These are phyloP conservation scores for Montipora capitata DNA, from an alignment of 92 coral and sea anemone genomes.

Conservation along the genomic window DNA sequence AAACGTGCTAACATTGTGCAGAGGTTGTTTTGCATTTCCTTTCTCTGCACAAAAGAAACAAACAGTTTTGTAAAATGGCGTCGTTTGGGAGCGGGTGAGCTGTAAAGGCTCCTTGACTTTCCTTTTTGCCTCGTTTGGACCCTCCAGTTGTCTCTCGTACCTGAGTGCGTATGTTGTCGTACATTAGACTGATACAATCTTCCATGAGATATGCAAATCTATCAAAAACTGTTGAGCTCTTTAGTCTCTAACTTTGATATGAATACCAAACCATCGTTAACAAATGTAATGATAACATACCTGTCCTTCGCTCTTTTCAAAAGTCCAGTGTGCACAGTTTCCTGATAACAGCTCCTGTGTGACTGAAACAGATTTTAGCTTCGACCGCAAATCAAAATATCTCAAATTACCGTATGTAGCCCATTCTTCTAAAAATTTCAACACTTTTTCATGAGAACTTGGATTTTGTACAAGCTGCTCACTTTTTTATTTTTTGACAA, in stretches of 20 bases:
- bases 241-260: background rate
- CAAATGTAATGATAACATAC: background rate
- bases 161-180: background rate
- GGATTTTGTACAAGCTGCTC: slow-evolving; percentile 66
- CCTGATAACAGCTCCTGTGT: slow-evolving; percentile 67
- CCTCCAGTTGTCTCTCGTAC: slow-evolving; percentile 61
- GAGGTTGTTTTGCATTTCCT: slow-evolving; percentile 36
- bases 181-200: no score
- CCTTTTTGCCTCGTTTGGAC: slow-evolving; percentile 59
- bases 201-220: background rate
- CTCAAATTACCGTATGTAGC: slow-evolving; percentile 59
- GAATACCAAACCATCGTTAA: slow-evolving; percentile 3
- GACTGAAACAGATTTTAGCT: slow-evolving; percentile 21
- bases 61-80: slow-evolving; percentile 50
- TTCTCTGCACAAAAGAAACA: slow-evolving; percentile 63
- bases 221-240: background rate
- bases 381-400: slow-evolving; percentile 46
- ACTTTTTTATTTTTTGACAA: slow-evolving; percentile 45
- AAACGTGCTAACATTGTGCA: slow-evolving; percentile 54
- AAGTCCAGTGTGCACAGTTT: slow-evolving; percentile 46
- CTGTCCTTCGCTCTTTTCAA: slow-evolving; percentile 63
- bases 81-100: slow-evolving; percentile 63
- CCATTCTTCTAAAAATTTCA: slow-evolving; percentile 61
- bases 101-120: slow-evolving; percentile 23
- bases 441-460: slow-evolving; percentile 58